Evolutionary conservation across 2,888 invertebrate species (phyloP).

Genomic region (Tinea pellionella): DNA sequence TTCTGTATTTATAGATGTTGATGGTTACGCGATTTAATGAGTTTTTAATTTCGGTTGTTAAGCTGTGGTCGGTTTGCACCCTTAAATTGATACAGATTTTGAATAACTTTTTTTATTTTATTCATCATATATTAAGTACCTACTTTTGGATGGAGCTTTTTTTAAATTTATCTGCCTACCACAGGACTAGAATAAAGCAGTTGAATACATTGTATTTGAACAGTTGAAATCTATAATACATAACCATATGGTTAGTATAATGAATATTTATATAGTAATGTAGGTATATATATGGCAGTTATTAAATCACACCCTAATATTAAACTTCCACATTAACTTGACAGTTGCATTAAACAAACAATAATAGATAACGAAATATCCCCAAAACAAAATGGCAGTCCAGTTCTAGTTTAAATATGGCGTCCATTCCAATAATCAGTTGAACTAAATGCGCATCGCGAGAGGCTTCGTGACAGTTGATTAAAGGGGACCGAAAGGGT

Average conservation of each 20-base stretch:
- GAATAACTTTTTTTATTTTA: neutral
- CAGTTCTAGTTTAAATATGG: neutral
- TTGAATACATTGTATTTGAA: too few species aligned
- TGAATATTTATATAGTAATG: too few species aligned
- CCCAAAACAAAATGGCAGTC: neutral
- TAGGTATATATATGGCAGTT: too few species aligned
- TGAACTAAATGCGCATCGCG: neutral
- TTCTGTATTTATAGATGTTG: conserved; percentile 34
- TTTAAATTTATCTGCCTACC: too few species aligned
- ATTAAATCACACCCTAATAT: neutral
- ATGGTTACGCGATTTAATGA: conserved; percentile 30
- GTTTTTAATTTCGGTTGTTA: conserved; percentile 30
- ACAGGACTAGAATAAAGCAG: too few species aligned
- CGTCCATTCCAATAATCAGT: neutral
- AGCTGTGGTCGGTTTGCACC: conserved; percentile 25
- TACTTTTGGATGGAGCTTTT: too few species aligned
- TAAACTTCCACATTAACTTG: neutral
- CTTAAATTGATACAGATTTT: conserved; percentile 15
- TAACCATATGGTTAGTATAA: too few species aligned
- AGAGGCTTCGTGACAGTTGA: conserved; percentile 63
- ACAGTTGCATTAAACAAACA: neutral
- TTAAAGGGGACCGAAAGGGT: conserved; percentile 64
- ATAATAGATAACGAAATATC: neutral
- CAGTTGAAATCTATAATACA: too few species aligned
- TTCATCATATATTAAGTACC: too few species aligned